Conservation (phyloP, 1,140 invertebrate genomes). For the Papilio machaon region DNA sequence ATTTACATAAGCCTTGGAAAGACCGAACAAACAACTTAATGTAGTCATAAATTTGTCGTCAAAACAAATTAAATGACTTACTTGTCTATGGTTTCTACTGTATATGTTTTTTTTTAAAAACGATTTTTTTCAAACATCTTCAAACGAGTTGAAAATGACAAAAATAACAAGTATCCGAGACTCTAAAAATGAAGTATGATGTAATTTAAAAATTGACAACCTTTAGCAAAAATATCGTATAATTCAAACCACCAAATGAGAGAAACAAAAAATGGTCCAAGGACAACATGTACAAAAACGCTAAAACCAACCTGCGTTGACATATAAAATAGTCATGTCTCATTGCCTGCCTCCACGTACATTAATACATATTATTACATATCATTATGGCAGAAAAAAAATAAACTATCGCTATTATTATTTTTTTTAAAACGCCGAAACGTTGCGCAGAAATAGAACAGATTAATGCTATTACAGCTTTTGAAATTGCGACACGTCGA, state of each 20-base stretch:
- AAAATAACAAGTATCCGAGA: no score
- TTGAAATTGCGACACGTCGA: not conserved
- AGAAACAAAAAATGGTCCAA: constrained; percentile 12
- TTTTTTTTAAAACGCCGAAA: not conserved
- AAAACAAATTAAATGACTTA: not conserved
- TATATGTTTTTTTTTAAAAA: not conserved
- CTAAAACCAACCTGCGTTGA: constrained; percentile 16
- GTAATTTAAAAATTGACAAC: not conserved
- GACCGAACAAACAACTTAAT: constrained; percentile 32
- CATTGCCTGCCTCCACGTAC: constrained; percentile 26
- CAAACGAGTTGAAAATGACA: not conserved
- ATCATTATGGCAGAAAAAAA: constrained; percentile 12
- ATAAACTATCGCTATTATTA: not conserved
- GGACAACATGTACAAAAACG: not conserved
- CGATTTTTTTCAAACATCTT: not conserved
- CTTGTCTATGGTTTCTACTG: not conserved
- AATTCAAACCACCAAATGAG: not conserved
- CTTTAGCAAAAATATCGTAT: not conserved
- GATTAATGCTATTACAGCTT: constrained; percentile 8
- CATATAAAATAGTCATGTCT: constrained; percentile 19
- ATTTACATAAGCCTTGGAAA: constrained; percentile 27
- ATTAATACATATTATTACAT: constrained; percentile 23
- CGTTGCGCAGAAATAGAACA: not conserved
- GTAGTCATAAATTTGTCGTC: constrained; percentile 18
- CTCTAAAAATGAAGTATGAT: no score